A percentile compares a stretch with the other conserved stretches of the same genome.
Conservation (phyloP, 1,140 invertebrate species). For the Triops cancriformis region DNA sequence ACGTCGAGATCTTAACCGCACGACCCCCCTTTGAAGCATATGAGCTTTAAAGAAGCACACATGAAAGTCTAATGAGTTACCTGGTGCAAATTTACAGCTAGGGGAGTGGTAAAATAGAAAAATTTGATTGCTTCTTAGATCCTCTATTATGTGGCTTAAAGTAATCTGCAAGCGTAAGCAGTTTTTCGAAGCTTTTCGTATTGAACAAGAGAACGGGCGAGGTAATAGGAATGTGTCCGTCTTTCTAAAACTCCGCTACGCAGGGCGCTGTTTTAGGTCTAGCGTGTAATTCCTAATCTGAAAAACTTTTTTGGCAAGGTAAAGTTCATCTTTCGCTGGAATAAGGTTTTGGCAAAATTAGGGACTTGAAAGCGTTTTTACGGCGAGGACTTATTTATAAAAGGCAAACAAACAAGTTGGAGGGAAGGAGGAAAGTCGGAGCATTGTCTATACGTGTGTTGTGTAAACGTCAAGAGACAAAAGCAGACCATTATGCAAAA, state of each 20-base stretch:
- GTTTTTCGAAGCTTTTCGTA: neutral
- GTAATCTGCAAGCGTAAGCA: slow-evolving; percentile 5
- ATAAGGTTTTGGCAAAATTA: neutral
- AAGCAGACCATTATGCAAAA: slow-evolving; percentile 14
- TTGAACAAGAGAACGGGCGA: neutral
- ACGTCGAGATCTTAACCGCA: neutral
- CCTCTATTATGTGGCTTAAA: neutral
- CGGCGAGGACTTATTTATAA: neutral
- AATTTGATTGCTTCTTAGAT: slow-evolving; percentile 7
- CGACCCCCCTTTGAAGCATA: slow-evolving; percentile 8
- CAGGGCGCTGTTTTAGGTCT: too few relatives aligned
- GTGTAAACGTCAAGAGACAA: slow-evolving; percentile 10
- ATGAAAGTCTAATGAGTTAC: slow-evolving; percentile 6
- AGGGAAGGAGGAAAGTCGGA: neutral
- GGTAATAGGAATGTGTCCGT: neutral
- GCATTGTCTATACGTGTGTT: neutral
- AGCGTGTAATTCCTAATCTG: too few relatives aligned
- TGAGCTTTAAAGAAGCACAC: neutral
- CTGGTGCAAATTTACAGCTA: neutral
- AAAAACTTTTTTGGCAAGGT: neutral
- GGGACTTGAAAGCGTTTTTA: neutral
- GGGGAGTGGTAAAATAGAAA: slow-evolving; percentile 6
- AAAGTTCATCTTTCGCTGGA: neutral
- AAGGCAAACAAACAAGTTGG: neutral
- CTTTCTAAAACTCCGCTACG: neutral